Evolutionary conservation across 1,140 invertebrate genomes (phyloP).

Genomic region (Leguminivora glycinivorella): DNA sequence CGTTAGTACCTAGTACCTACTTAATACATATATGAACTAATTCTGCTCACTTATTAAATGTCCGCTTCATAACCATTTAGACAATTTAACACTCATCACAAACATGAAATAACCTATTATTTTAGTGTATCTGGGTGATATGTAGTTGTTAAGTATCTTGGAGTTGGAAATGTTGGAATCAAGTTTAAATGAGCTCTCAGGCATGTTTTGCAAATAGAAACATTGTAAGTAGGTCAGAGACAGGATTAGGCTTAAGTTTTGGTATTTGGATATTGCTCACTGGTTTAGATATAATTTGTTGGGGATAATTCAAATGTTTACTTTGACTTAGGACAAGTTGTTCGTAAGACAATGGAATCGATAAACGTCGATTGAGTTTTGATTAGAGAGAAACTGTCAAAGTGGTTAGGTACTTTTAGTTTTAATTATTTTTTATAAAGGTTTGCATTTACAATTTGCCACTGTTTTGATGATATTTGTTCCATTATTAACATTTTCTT

Average conservation of each 20-base stretch:
- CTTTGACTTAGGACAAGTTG: slow-evolving; percentile 26
- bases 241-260: not conserved
- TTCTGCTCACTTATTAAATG: too few species aligned
- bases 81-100: too few species aligned
- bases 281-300: slow-evolving; percentile 14
- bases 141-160: not conserved
- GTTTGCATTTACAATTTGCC: slow-evolving; percentile 28
- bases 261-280: slow-evolving; percentile 20
- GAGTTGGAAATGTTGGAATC: too few species aligned
- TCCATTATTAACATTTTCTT: not conserved
- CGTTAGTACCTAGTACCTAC: too few species aligned
- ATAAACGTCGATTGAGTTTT: too few species aligned
- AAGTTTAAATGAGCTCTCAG: not conserved
- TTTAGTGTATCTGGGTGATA: not conserved
- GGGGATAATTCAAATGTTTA: not conserved
- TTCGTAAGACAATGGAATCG: too few species aligned
- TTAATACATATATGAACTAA: too few species aligned
- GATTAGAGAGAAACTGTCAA: too few species aligned
- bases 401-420: too few species aligned
- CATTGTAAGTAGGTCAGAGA: not conserved
- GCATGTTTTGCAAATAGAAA: not conserved
- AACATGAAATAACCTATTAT: not conserved
- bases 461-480: not conserved
- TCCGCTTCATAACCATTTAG: too few species aligned
- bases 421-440: too few species aligned